A percentile compares a stretch with the other conserved stretches of the same genome.
These are phyloP conservation scores for Bathynomus jamesi DNA, from an alignment of 1,140 invertebrate genomes.

Conservation along the genomic window DNA sequence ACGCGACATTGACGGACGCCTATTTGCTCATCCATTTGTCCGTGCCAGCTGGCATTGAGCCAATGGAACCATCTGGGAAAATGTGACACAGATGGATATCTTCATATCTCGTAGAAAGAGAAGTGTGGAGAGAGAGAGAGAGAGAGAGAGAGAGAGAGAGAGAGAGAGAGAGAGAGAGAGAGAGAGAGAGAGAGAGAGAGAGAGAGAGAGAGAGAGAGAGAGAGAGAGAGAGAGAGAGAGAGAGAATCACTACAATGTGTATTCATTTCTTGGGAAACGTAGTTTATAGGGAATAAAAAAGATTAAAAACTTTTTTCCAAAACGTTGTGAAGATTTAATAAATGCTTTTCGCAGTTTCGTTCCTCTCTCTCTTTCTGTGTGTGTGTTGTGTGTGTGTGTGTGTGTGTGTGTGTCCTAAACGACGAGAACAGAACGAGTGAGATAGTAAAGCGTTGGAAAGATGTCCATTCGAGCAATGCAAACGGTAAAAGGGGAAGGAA, in stretches of 20 bases:
- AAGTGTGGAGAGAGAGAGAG: background rate
- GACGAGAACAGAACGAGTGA: too few relatives aligned
- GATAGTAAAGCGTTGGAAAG: too few relatives aligned
- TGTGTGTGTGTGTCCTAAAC: too few relatives aligned
- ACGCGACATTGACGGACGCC: background rate
- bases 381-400: too few relatives aligned
- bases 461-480: too few relatives aligned
- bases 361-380: too few relatives aligned
- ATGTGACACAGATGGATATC: background rate
- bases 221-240: background rate
- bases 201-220: background rate
- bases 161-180: background rate
- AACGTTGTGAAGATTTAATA: too few relatives aligned
- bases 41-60: background rate
- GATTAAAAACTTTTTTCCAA: too few relatives aligned
- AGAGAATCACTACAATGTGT: background rate
- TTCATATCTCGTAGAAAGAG: background rate
- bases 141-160: background rate
- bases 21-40: background rate
- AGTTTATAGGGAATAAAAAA: too few relatives aligned
- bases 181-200: background rate
- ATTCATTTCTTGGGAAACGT: too few relatives aligned
- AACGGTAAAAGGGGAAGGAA: too few relatives aligned
- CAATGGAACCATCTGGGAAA: background rate
- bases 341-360: too few relatives aligned